phyloP scores from a whole-genome alignment of 2,113 vertebrate species.

The Crotalus viridis region DNA sequence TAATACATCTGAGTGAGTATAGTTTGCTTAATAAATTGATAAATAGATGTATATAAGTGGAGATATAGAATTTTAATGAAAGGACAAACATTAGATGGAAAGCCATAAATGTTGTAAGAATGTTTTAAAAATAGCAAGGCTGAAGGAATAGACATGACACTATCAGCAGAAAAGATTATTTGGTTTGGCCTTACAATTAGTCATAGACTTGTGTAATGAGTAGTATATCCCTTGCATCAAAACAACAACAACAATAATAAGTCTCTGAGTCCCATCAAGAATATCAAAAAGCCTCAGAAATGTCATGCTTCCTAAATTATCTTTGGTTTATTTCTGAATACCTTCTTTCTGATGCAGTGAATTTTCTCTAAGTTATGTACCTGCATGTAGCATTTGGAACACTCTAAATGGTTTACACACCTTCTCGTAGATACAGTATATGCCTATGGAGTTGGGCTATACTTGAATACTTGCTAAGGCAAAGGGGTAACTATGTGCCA shows the following conservation, averaged over 20 bases:
- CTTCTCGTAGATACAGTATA: too few species aligned
- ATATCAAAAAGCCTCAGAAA: neutral
- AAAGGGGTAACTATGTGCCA: too few species aligned
- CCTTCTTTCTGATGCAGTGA: too few species aligned
- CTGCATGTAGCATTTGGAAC: too few species aligned
- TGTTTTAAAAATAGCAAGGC: neutral
- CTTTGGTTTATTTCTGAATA: too few species aligned
- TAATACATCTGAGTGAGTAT: neutral
- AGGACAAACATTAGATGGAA: neutral
- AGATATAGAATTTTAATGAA: too few species aligned
- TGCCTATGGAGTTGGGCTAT: too few species aligned
- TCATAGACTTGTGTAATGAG: neutral
- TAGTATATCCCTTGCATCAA: neutral
- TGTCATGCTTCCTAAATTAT: too few species aligned
- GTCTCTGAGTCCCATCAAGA: neutral
- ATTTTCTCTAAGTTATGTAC: too few species aligned
- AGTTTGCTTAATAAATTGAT: neutral
- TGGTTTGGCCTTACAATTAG: neutral
- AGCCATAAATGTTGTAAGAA: neutral
- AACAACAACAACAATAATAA: neutral
- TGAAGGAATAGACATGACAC: neutral
- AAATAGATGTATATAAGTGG: neutral
- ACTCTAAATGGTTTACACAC: too few species aligned
- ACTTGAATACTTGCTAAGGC: too few species aligned
- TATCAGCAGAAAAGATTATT: neutral